These are phyloP conservation scores for Apoderus coryli DNA, from an alignment of 2,888 invertebrate species.

Conservation along the genomic window DNA sequence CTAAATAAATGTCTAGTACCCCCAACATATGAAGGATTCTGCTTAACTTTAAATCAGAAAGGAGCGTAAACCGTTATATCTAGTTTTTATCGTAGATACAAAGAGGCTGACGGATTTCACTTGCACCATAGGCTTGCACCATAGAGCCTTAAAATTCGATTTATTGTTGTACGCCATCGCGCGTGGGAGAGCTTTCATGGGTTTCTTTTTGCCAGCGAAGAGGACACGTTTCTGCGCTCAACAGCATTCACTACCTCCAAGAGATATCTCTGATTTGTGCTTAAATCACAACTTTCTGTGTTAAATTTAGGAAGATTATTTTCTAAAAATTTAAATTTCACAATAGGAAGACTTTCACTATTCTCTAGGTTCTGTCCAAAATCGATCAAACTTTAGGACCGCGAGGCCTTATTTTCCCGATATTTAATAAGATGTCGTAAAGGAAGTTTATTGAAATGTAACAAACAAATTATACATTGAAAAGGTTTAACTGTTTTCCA, in stretches of 20 bases:
- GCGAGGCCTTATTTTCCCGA: background rate
- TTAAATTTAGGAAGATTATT: too few species aligned
- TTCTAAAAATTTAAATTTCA: background rate
- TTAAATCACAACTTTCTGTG: too few species aligned
- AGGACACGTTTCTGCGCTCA: background rate
- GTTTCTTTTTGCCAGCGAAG: background rate
- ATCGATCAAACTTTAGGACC: background rate
- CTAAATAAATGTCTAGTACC: background rate
- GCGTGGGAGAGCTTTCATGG: background rate
- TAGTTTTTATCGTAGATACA: background rate
- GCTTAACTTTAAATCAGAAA: background rate
- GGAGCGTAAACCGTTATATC: conserved; percentile 2
- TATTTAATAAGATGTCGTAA: background rate
- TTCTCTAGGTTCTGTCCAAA: background rate
- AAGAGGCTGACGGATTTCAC: background rate
- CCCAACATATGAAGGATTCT: background rate
- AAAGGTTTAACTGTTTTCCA: too few species aligned
- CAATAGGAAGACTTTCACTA: background rate
- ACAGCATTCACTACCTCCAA: background rate
- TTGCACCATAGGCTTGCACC: background rate
- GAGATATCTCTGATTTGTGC: conserved; percentile 1
- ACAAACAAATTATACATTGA: background rate
- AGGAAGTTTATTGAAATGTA: background rate
- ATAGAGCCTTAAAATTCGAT: background rate
- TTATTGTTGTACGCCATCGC: background rate